Conservation (phyloP, 2,888 invertebrate genomes). For the Mystacides longicornis region DNA sequence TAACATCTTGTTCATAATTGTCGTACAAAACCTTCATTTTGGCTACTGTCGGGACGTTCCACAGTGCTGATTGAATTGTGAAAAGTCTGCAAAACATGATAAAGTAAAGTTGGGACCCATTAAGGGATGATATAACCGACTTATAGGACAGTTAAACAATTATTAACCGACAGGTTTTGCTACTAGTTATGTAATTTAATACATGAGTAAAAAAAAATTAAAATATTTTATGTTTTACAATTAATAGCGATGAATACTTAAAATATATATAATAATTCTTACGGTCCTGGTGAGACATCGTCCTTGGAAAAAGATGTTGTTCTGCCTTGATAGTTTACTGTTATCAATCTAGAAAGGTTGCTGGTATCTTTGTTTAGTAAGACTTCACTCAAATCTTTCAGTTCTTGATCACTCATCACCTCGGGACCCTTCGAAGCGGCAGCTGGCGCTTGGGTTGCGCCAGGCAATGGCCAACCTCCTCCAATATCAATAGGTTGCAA, state of each 20-base stretch:
- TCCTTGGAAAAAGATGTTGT: constrained; percentile 59
- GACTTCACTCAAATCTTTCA: constrained; percentile 63
- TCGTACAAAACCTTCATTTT: constrained; percentile 69
- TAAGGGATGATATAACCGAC: constrained; percentile 16
- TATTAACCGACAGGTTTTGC: neutral
- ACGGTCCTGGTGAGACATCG: constrained; percentile 73
- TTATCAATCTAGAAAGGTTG: constrained; percentile 63
- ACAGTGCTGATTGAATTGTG: constrained; percentile 52
- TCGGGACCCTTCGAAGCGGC: constrained; percentile 27
- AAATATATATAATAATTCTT: constrained; percentile 36
- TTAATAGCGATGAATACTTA: neutral
- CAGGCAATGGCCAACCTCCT: constrained; percentile 1
- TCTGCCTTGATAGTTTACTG: constrained; percentile 65
- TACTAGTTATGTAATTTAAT: neutral
- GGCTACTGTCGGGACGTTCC: constrained; percentile 64
- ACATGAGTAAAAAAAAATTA: neutral
- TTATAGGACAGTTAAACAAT: neutral
- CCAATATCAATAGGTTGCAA: constrained; percentile 10
- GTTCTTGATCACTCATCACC: constrained; percentile 54
- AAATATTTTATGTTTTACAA: neutral
- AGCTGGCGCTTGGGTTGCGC: neutral
- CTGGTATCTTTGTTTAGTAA: constrained; percentile 65
- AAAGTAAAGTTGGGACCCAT: too few species aligned
- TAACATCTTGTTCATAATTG: constrained; percentile 74
- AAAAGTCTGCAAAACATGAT: too few species aligned